Evolutionary conservation across 2,797 vertebrate genomes (phyloP).

Genomic region (Acanthurus leucopareius): DNA sequence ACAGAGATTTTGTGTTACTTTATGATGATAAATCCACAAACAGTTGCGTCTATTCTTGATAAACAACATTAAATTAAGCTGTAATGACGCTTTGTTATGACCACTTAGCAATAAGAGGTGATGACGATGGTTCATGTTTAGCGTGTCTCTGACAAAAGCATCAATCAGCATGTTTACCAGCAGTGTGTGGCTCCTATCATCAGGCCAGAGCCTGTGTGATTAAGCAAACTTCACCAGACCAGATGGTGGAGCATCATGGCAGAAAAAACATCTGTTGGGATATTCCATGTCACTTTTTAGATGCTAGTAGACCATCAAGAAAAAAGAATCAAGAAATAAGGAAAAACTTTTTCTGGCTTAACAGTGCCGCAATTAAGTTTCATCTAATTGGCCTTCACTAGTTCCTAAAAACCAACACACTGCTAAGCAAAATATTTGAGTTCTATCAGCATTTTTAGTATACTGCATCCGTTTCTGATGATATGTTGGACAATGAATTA

Average conservation of each 20-base stretch:
- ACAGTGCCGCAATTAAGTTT: neutral
- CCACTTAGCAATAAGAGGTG: conserved; percentile 27
- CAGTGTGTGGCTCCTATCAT: conserved; percentile 31
- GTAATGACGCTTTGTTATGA: conserved; percentile 14
- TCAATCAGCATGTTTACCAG: conserved; percentile 46
- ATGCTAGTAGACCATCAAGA: conserved; percentile 8
- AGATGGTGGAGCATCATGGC: conserved; percentile 64
- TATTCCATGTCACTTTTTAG: conserved; percentile 34
- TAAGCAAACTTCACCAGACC: conserved; percentile 42
- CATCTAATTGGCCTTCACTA: neutral
- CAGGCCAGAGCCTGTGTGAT: conserved; percentile 42
- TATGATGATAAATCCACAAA: conserved; percentile 10
- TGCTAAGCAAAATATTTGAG: neutral
- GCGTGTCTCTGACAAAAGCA: conserved; percentile 47
- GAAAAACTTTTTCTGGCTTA: neutral
- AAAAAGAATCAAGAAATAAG: neutral
- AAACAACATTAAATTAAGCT: conserved; percentile 13
- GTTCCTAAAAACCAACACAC: neutral
- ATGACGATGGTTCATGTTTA: conserved; percentile 36
- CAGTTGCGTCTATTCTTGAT: conserved; percentile 21
- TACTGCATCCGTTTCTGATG: neutral
- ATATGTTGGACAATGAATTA: neutral
- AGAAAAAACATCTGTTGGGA: conserved; percentile 67
- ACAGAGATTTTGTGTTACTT: neutral
- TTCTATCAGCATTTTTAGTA: neutral